These are phyloP conservation scores for Thunnus maccoyii DNA, from an alignment of 2,113 vertebrate species.

Conservation along the genomic window DNA sequence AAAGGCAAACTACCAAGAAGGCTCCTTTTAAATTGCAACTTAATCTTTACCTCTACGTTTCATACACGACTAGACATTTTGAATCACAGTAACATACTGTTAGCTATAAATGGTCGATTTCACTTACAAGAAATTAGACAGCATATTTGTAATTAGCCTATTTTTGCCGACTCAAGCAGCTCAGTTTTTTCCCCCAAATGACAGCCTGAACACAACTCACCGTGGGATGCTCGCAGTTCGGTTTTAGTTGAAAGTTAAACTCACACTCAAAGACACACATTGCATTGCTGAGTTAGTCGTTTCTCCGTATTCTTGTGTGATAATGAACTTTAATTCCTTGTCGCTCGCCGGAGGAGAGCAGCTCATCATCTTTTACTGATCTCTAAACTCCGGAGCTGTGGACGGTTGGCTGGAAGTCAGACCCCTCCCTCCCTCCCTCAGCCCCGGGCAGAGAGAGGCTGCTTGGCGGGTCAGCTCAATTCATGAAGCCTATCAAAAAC, in stretches of 20 bases:
- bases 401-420: conserved; percentile 61
- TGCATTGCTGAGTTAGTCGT: conserved; percentile 8
- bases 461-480: background rate
- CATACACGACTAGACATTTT: background rate
- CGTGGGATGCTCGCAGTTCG: conserved; percentile 28
- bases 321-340: background rate
- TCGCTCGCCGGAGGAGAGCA: background rate
- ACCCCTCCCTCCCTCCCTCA: conserved; percentile 33
- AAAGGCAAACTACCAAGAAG: background rate
- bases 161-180: background rate
- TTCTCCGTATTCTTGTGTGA: background rate
- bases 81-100: background rate
- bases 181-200: background rate
- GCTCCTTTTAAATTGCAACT: background rate
- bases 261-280: background rate
- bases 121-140: background rate
- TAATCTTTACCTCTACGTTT: background rate
- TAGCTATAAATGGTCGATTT: background rate
- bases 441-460: conserved; percentile 16
- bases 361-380: conserved; percentile 60
- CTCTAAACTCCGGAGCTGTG: conserved; percentile 38
- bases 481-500: background rate
- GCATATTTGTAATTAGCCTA: background rate
- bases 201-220: conserved; percentile 43
- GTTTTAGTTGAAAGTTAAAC: background rate